Conservation (phyloP, 2,888 invertebrate species). For the Leptopterna dolabrata region DNA sequence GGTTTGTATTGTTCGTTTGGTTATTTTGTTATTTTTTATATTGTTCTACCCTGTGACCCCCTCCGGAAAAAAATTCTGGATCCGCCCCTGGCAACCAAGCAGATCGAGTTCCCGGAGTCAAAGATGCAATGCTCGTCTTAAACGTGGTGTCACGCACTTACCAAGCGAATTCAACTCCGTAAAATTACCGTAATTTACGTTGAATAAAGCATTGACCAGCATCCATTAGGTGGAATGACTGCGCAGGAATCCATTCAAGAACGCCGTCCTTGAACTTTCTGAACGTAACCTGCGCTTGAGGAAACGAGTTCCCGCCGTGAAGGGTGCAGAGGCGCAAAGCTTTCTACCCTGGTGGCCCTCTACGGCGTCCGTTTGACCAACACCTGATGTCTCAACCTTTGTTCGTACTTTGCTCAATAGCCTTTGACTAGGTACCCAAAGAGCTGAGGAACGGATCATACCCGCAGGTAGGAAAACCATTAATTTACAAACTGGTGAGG, state of each 20-base stretch:
- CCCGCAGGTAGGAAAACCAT: too few species aligned
- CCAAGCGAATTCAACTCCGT: background rate
- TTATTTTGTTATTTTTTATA: too few species aligned
- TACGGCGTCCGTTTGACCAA: background rate
- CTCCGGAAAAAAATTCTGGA: too few species aligned
- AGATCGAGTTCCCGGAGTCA: background rate
- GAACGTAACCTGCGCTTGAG: background rate
- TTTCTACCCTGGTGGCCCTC: background rate
- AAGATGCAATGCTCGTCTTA: background rate
- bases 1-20: too few species aligned
- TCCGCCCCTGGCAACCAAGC: too few species aligned
- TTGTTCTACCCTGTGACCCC: too few species aligned
- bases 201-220: background rate
- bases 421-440: too few species aligned
- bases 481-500: too few species aligned
- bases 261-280: background rate
- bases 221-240: background rate
- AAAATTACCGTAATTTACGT: background rate
- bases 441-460: too few species aligned
- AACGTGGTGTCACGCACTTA: background rate
- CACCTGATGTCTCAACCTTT: background rate
- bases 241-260: background rate
- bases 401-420: background rate
- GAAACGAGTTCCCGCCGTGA: background rate
- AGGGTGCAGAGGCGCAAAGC: background rate